Evolutionary conservation across 2,113 vertebrate species (phyloP).

Genomic region (Malurus elegans): DNA sequence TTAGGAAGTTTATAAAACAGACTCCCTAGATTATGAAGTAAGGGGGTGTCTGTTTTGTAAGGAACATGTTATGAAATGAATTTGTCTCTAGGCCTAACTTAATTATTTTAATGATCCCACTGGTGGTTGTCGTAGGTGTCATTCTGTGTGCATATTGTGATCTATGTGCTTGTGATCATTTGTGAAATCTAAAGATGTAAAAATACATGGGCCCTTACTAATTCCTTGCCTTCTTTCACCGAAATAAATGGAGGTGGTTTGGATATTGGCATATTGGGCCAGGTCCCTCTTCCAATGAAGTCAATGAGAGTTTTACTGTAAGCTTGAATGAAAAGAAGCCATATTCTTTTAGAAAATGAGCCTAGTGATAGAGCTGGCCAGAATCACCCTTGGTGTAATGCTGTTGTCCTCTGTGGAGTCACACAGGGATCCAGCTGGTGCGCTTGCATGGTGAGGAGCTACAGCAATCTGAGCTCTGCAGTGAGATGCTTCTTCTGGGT

Average conservation of each 20-base stretch:
- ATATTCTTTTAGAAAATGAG: not conserved
- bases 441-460: not conserved
- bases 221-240: constrained; percentile 1
- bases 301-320: not conserved
- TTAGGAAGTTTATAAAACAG: constrained; percentile 37
- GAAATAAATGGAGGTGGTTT: not conserved
- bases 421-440: not conserved
- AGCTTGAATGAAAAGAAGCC: not conserved
- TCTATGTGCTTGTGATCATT: constrained; percentile 32
- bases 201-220: not conserved
- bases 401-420: not conserved
- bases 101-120: constrained; percentile 60
- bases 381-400: not conserved
- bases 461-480: not conserved
- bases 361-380: not conserved
- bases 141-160: constrained; percentile 42
- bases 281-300: not conserved
- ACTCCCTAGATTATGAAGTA: constrained; percentile 19
- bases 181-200: constrained; percentile 43
- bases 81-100: constrained; percentile 59
- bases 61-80: constrained; percentile 36
- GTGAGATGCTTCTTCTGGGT: not conserved
- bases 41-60: constrained; percentile 52
- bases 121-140: constrained; percentile 43
- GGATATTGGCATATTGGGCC: not conserved